Base-by-base conservation (phyloP, 2,113 vertebrate genomes). In the Colaptes auratus region DNA sequence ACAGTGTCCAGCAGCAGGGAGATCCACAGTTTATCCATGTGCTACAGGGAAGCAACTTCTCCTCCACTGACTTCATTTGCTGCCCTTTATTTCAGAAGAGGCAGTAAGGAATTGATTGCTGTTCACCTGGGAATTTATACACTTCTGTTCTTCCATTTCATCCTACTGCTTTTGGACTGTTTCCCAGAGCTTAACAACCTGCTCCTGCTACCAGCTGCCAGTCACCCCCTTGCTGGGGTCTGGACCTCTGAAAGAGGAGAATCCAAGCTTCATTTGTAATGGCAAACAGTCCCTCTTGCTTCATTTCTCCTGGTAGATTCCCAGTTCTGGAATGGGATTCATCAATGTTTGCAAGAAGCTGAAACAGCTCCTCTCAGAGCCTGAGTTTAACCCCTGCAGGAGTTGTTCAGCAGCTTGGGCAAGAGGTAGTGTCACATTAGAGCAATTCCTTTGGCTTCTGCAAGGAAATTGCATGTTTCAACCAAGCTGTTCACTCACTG, bases 371-470 rank as follows among this genome's bases (percentile, higher is more conserved):
- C 15, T 78, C 12, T 17, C 36, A 15, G 80, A 74, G 55, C 15
- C 70, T 39, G 44, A 71, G 30, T 76, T 86, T 44, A 77, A 81
- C 6, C 13, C 25, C 33, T 66, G 19, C 14, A 30, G 33, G 14
- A 65, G 18, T 50, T 48, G 59, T 52, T n/a, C 35, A 66, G 27
- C 33, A 89, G 46, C 84, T 90, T 60, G 82, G 76, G 35, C 33
- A 67, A 52, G 35, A 75, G 23, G 33, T 64, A 10, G 31, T 6
- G 11, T 70, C 30, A 44, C 0, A 0, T 42, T 14, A 18, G 14
- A 75, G 30, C 0, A 2, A 48, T 70, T 82, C n/a, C 39, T 82
- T 95, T 73, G 10, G 5, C 2, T 35, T 42, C 27, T 66, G 52
- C 24, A 70, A 80, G 39, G 67, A 76, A 66, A 70, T 11, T 2